These are phyloP conservation scores for Turnix velox DNA, from an alignment of 2,113 vertebrate species.

Conservation along the genomic window DNA sequence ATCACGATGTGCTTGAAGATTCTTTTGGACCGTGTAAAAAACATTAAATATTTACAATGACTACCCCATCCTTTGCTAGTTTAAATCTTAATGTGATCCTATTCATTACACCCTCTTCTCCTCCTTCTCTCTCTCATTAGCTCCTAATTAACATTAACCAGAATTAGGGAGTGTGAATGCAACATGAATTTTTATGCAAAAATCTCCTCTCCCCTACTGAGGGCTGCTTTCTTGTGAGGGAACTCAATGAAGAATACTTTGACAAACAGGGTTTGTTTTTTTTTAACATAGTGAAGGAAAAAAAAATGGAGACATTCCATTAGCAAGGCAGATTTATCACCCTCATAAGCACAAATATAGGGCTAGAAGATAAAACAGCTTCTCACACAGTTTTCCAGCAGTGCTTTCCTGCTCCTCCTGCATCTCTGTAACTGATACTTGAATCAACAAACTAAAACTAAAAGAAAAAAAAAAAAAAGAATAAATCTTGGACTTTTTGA, in stretches of 20 bases:
- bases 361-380: background rate
- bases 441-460: background rate
- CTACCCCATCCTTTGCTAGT: background rate
- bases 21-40: background rate
- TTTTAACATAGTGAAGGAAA: background rate
- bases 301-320: background rate
- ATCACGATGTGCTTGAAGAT: background rate
- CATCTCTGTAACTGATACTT: background rate
- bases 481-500: background rate
- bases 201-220: background rate
- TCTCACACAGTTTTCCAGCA: background rate
- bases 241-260: background rate
- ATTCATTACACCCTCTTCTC: background rate
- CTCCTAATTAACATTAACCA: constrained; percentile 6
- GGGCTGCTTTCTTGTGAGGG: background rate
- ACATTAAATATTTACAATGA: constrained; percentile 4
- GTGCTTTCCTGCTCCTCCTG: background rate
- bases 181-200: background rate
- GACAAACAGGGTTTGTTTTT: background rate
- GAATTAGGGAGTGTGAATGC: background rate
- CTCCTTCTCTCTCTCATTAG: background rate
- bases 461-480: background rate
- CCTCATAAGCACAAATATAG: background rate
- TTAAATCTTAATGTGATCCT: constrained; percentile 12
- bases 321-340: background rate